Evolutionary conservation across 2,113 vertebrate species (phyloP).

Genomic region (Myotis brandtii): DNA sequence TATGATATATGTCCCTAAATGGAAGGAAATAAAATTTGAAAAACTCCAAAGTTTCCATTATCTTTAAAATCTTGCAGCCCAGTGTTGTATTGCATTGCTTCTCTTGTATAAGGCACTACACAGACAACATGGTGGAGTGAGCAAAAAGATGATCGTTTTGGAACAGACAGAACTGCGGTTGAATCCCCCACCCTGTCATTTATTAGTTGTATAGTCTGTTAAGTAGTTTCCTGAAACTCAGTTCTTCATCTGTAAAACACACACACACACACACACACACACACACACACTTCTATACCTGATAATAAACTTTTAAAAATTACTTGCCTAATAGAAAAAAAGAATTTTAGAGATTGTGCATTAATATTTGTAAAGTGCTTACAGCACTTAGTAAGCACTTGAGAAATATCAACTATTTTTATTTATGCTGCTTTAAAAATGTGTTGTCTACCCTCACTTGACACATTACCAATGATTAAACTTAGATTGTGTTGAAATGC

Average conservation of each 20-base stretch:
- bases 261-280: not conserved
- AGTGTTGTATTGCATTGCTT: not conserved
- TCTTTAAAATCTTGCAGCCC: not conserved
- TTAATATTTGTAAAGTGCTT: not conserved
- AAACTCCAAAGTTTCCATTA: not conserved
- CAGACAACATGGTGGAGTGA: not conserved
- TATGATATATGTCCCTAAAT: not conserved
- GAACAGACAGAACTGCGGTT: not conserved
- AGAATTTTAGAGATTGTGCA: not conserved
- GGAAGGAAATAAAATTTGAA: not conserved
- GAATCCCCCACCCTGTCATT: not conserved
- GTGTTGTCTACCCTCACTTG: not conserved
- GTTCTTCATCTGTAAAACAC: not conserved
- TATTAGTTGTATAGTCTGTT: not conserved
- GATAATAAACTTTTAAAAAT: not conserved
- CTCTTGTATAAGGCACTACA: not conserved
- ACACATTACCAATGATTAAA: not conserved
- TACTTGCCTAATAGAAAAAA: not conserved
- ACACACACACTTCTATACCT: not conserved
- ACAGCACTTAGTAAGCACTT: not conserved
- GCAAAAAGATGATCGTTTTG: not conserved
- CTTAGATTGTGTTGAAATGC: not conserved
- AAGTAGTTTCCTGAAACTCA: not conserved
- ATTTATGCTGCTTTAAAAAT: constrained; percentile 2
- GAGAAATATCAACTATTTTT: not conserved